Evolutionary conservation across 2,888 invertebrate species (phyloP), one percentile per base, ranked within the genome.

Genomic region (Brachynemurus nebulosus): DNA sequence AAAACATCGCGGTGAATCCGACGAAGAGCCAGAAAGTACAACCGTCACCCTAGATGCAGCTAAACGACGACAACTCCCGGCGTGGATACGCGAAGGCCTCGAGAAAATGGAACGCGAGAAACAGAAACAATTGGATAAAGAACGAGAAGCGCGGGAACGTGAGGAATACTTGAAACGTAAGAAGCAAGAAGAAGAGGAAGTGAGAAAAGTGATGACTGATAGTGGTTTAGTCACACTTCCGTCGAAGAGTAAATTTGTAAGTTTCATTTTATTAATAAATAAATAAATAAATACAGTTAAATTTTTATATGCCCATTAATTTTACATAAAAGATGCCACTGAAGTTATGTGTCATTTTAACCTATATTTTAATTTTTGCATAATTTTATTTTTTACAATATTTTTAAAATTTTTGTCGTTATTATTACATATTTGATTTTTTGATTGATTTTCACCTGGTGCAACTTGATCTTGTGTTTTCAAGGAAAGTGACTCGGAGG

Each of bases 51-150:
- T 77, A 59, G 91, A 92, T 64, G 88, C 89, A 12, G 84, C 83
- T 14, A 89, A 89, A 64, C 71, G 92, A 27, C 80, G 90, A 57
- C 83, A 86, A 55, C 70, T 97, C 17, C 97, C 97, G n/a, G 90
- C 88, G 1, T 97, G 97, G 97, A 95, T 97, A 51, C 74, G 95
- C 62, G 95, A 91, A 71, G 90, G 95, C 23, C 67, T 97, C 52
- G 96, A 96, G 60, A 96, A 96, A 70, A 95, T 96, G 90, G 96
- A 97, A 62, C 73, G 86, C 18, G 92, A 95, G 54, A 92, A 93
- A 58, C 78, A 80, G 57, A 84, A 79, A 55, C 90, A 91, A 51
- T 71, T 88, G 52, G 91, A 92, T 59, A 76, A 78, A 43, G 83
- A 85, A 56, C 71, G 79, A 50, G 76, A 80, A 53, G 71, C 73